A percentile compares a stretch with the other conserved stretches of the same genome.
These are phyloP conservation scores for Stratiomys singularior DNA, from an alignment of 2,888 invertebrate species.

Conservation along the genomic window DNA sequence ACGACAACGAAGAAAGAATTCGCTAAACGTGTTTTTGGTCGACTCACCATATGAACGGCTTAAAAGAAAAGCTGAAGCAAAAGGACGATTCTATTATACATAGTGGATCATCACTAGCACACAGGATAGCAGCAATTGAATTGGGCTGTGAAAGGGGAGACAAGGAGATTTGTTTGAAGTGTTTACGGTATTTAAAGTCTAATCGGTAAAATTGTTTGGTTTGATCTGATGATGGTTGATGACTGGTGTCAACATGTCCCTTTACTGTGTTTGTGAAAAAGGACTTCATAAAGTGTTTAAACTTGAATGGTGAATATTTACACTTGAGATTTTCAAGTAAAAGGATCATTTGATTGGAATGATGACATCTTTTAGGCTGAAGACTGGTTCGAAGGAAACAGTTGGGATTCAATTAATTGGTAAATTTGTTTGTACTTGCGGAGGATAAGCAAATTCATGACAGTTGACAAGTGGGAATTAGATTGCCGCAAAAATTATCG, in stretches of 20 bases:
- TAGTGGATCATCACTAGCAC: neutral
- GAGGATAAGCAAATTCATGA: too few species aligned
- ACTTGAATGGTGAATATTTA: conserved; percentile 8
- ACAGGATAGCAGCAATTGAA: neutral
- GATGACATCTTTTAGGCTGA: neutral
- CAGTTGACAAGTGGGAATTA: too few species aligned
- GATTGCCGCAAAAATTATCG: too few species aligned
- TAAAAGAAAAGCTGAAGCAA: conserved; percentile 28
- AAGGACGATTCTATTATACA: conserved; percentile 26
- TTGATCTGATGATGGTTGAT: neutral
- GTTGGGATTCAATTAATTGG: conserved; percentile 21
- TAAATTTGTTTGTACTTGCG: neutral
- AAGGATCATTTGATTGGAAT: neutral
- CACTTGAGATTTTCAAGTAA: neutral
- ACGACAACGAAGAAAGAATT: neutral
- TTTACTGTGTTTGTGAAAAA: neutral
- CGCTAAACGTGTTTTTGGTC: neutral
- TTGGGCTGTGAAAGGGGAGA: neutral
- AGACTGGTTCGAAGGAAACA: neutral
- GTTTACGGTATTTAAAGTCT: conserved; percentile 45
- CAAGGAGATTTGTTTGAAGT: neutral
- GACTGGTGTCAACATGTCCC: conserved; percentile 35
- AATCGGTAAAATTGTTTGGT: conserved; percentile 25
- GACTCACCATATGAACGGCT: conserved; percentile 1
- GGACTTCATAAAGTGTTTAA: neutral